Conservation (phyloP, 2,797 vertebrate species). For the Urocyon cinereoargenteus region DNA sequence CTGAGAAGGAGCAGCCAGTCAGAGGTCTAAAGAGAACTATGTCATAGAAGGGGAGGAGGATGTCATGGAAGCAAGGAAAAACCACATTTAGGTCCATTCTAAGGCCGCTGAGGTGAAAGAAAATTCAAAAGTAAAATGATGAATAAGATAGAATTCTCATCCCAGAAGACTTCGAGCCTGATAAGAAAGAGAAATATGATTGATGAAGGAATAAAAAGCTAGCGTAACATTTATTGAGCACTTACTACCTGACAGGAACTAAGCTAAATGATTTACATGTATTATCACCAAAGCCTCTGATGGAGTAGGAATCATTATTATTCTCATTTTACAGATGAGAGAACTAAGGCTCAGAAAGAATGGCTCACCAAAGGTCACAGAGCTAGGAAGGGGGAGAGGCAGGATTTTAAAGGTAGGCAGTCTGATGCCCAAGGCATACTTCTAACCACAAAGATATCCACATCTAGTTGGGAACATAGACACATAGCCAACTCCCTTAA, state of each 20-base stretch:
- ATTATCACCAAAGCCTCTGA: slow-evolving; percentile 18
- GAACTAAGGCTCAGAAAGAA: neutral
- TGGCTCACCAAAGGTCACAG: neutral
- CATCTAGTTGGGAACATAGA: neutral
- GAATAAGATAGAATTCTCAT: slow-evolving; percentile 24
- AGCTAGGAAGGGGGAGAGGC: neutral
- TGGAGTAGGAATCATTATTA: slow-evolving; percentile 29
- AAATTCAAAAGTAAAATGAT: neutral
- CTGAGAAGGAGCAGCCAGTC: neutral
- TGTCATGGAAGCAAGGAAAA: neutral
- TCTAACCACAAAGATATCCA: neutral
- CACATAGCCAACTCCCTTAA: neutral
- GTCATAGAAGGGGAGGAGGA: neutral
- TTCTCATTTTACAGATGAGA: slow-evolving; percentile 36
- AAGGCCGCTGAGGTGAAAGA: neutral
- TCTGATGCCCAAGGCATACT: neutral
- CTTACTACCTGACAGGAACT: slow-evolving; percentile 60
- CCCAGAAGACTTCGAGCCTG: slow-evolving; percentile 24
- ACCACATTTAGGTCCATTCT: neutral
- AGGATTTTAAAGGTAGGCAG: neutral
- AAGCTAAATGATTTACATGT: slow-evolving; percentile 34
- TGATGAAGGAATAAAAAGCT: slow-evolving; percentile 67
- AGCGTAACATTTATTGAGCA: slow-evolving; percentile 73
- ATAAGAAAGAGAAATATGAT: slow-evolving; percentile 33
- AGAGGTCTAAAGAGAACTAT: neutral